Evolutionary conservation across 35 echinoderm and acorn worm genomes (phyloP), one percentile per base, ranked within the genome.

Genomic region (Apostichopus californicus): DNA sequence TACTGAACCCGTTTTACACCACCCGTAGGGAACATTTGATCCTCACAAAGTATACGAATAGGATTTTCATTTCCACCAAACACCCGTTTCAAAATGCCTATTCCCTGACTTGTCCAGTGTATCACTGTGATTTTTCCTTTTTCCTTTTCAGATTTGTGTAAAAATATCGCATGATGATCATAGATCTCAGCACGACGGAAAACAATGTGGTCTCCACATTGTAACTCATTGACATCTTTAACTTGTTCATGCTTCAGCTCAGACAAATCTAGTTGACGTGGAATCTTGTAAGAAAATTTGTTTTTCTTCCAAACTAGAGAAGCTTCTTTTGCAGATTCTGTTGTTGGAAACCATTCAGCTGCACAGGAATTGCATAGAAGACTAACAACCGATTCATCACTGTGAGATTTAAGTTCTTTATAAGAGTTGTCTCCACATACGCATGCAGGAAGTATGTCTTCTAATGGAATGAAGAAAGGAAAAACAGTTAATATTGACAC

Each of bases 161-260:
- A 15, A 34, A 89, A 52, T 3, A 89, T 89, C 1, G 86, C 68
- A 73, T 89, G 60, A 20, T 89, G 86, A 21, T 73, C 86, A 17
- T 85, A 85, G 20, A 15, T 5, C 6, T 5, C 0, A 46, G 25
- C 4, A 25, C 86, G 61, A 65, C 86, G 34, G 23, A 89, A 72
- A 72, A 89, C 52, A 25, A 89, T 89, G 24, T 89, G 86, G 54
- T 89, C 86, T 5, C 86, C 86, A 72, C 7, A 25, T 1, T 89
- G 14, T 34, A 89, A 73, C 11, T 89, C 64, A 22, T 72, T 73
- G 6, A 56, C 52, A 11, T 89, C 46, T 72, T 6, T 54, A 13
- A 89, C 46, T 5, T 26, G 9, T 71, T 89, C 64, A 73, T 73
- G 23, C 8, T 55, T 1, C 5, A 85, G 28, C 81, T 85, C 24